Conservation (phyloP, 1,140 invertebrate species). For the Drosophila ercepeae region DNA sequence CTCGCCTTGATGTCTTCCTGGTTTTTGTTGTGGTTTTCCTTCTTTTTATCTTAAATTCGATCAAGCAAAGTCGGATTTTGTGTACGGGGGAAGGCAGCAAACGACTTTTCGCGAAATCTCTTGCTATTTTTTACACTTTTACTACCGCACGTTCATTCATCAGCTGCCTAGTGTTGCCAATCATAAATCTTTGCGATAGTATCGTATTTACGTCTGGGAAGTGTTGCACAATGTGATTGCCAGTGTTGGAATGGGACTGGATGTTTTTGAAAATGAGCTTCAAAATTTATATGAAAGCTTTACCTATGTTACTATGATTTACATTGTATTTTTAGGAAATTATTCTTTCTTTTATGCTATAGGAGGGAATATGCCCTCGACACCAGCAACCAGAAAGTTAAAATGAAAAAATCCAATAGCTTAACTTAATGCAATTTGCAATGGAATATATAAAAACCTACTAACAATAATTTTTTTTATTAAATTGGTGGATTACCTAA, state of each 20-base stretch:
- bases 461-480: too few relatives aligned
- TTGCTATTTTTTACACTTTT: constrained; percentile 66
- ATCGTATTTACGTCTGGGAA: background rate
- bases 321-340: too few relatives aligned
- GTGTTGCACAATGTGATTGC: background rate
- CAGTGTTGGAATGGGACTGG: background rate
- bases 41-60: background rate
- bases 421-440: too few relatives aligned
- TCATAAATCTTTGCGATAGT: background rate
- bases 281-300: too few relatives aligned
- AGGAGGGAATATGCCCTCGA: too few relatives aligned
- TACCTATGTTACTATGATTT: too few relatives aligned
- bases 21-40: background rate
- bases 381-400: too few relatives aligned
- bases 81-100: constrained; percentile 5
- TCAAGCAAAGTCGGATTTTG: background rate
- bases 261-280: background rate
- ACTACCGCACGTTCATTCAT: constrained; percentile 70
- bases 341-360: too few relatives aligned
- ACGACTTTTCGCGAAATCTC: constrained; percentile 45
- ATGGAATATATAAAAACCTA: too few relatives aligned
- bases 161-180: constrained; percentile 48
- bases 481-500: too few relatives aligned
- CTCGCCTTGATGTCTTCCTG: background rate
- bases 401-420: too few relatives aligned